phyloP scores from a whole-genome alignment of 2,888 invertebrate species.

The Phorcus lineatus region DNA sequence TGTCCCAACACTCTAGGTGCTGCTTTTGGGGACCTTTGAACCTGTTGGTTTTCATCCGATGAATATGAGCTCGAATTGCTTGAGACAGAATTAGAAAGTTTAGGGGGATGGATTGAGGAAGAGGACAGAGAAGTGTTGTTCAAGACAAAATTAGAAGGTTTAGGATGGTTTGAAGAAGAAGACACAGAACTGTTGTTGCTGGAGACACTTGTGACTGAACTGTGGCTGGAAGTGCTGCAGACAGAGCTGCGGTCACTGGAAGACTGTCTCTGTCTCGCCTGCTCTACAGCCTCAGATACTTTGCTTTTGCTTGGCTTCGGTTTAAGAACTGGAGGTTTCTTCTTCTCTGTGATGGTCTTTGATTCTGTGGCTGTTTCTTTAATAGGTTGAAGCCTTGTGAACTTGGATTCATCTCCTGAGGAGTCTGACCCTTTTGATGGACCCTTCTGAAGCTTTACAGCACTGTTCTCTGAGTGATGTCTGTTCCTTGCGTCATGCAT shows the following conservation, averaged over 20 bases:
- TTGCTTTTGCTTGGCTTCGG: neutral
- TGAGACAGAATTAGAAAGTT: too few species aligned
- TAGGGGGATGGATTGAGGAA: too few species aligned
- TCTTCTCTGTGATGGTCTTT: neutral
- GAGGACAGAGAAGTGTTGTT: neutral
- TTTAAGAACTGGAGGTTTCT: conserved; percentile 4
- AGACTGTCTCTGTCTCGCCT: conserved; percentile 1
- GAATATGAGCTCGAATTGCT: too few species aligned
- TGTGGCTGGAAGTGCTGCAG: neutral
- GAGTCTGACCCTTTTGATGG: neutral
- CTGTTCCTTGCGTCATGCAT: neutral
- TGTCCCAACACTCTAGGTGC: neutral
- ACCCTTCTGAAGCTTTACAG: neutral
- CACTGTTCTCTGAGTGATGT: conserved; percentile 12
- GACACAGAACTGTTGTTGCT: neutral
- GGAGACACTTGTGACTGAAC: neutral
- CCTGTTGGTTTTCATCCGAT: neutral
- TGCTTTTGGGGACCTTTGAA: neutral
- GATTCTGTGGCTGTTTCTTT: neutral
- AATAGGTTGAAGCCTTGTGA: neutral
- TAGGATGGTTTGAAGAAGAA: too few species aligned
- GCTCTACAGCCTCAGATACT: neutral
- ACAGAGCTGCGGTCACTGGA: conserved; percentile 9
- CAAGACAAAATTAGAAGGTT: too few species aligned
- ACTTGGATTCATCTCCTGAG: neutral